Evolutionary conservation across 2,888 invertebrate genomes (phyloP), one percentile per base, ranked within the genome.

Genomic region (Macaria notata): DNA sequence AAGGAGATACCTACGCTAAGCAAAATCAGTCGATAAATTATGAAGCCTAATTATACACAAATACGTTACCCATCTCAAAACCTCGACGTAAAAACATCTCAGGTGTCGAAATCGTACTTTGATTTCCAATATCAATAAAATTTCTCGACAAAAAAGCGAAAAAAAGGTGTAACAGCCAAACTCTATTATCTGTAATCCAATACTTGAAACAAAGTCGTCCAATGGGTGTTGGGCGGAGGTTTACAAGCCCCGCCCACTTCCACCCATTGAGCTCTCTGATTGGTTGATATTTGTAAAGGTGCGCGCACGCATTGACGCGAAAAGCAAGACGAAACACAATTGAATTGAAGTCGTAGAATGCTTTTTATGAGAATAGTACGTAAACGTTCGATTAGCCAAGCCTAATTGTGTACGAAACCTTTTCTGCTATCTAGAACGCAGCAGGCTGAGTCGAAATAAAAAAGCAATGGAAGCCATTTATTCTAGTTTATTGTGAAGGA

Each of bases 131-230:
- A 75, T 76, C 76, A 78, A 80, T 80, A 78, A 79, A 80, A 75
- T 66, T 50, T 51, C 66, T 54, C 49, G 67, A 71, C 74, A 78
- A 77, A 76, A 79, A 76, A 72, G 70, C 66, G 65, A 66, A 70
- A 68, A 75, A 74, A 68, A 52, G 63, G 64, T 67, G 67, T 66
- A 64, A 75, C 72, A 77, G 68, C 70, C 70, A 71, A 78, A 76
- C 76, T 76, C 78, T 82, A 83, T 79, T 82, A 82, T 83, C 81
- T 76, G 82, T 79, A 83, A 86, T 81, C 74, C 79, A 78, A 86
- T 83, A 83, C 81, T 79, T 73, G 79, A 78, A 75, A 78, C 73
- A 69, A 75, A 69, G 71, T 68, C 65, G 58, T 61, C 54, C 58
- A 64, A 58, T 69, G 76, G 88, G 88, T 84, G 88, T 79, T 80